A percentile compares a stretch with the other conserved stretches of the same genome.
phyloP scores from a whole-genome alignment of 2,888 invertebrate species.

The Ectemnius lituratus region DNA sequence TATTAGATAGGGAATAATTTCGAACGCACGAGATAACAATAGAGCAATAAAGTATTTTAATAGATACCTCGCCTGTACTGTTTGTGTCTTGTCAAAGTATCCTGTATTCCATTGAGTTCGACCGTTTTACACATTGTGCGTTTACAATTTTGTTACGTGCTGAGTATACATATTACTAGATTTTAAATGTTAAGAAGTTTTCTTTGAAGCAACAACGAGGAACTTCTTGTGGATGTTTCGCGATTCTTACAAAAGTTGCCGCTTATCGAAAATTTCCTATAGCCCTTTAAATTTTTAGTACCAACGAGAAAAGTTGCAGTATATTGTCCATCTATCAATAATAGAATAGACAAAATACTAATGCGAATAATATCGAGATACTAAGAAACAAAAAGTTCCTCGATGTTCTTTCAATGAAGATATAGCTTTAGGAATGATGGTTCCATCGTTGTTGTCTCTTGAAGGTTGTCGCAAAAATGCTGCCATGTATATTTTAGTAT shows the following conservation, averaged over 20 bases:
- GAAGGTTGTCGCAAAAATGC: conserved; percentile 53
- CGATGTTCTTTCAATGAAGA: background rate
- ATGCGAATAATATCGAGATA: too few relatives aligned
- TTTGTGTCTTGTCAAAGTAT: conserved; percentile 5
- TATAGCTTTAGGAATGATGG: conserved; percentile 15
- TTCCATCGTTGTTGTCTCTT: conserved; percentile 32
- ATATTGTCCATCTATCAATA: too few relatives aligned
- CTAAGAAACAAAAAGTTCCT: too few relatives aligned
- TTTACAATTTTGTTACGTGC: conserved; percentile 11
- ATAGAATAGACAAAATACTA: too few relatives aligned
- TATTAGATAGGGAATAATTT: background rate
- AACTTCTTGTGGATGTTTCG: too few relatives aligned
- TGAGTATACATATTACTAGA: conserved; percentile 7
- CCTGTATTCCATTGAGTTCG: conserved; percentile 2
- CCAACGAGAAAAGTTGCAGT: too few relatives aligned
- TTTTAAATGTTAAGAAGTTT: conserved; percentile 1
- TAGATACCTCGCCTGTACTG: background rate
- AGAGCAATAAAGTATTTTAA: conserved; percentile 1
- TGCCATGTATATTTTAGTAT: conserved; percentile 67
- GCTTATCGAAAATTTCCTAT: too few relatives aligned
- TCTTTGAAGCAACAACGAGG: too few relatives aligned
- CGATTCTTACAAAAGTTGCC: too few relatives aligned
- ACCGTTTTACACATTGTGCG: background rate
- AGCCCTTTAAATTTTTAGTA: too few relatives aligned
- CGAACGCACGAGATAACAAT: background rate